phyloP scores from a whole-genome alignment of 2,888 invertebrate genomes.

The Spialia ferax region DNA sequence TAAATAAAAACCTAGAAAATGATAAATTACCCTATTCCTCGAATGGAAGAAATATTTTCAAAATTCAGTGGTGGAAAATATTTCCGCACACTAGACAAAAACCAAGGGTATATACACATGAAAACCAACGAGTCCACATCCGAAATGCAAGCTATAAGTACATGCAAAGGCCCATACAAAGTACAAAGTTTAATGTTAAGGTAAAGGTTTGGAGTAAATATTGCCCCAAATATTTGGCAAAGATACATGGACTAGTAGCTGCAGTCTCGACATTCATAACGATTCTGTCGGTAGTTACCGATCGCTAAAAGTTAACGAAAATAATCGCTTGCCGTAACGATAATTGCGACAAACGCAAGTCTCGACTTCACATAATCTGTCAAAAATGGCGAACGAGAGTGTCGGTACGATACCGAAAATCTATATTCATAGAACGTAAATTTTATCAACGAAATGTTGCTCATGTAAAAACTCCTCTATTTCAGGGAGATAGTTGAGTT shows the following conservation, averaged over 20 bases:
- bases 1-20: conserved; percentile 23
- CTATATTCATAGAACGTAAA: no score
- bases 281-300: no score
- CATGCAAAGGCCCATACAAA: conserved; percentile 53
- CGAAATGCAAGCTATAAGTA: conserved; percentile 41
- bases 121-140: not conserved
- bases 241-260: conserved; percentile 56
- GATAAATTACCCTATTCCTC: conserved; percentile 42
- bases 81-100: conserved; percentile 42
- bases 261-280: no score
- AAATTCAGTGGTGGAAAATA: conserved; percentile 33
- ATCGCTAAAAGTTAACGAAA: no score
- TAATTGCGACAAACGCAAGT: no score
- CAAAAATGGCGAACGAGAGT: no score
- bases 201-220: conserved; percentile 54
- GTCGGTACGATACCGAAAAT: no score
- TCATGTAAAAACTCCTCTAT: no score
- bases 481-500: no score
- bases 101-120: conserved; percentile 40
- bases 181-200: conserved; percentile 53
- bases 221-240: conserved; percentile 53
- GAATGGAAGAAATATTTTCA: conserved; percentile 43
- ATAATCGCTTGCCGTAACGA: no score
- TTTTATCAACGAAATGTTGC: no score
- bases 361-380: no score